Evolutionary conservation across 2,113 vertebrate species (phyloP).

Genomic region (Myiopsitta monachus): DNA sequence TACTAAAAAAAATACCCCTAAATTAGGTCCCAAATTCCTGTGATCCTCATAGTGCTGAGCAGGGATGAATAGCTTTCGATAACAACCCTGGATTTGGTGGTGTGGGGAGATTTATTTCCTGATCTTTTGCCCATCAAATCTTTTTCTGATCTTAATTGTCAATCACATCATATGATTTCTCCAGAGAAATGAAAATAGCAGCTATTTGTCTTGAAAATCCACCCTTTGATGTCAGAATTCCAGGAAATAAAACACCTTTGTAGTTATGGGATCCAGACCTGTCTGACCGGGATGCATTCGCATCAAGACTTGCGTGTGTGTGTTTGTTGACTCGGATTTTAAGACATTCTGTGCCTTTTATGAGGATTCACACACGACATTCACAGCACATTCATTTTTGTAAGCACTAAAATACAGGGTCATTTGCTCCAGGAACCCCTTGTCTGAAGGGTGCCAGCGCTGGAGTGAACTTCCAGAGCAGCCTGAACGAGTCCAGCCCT

Average conservation of each 20-base stretch:
- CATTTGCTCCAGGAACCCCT: neutral
- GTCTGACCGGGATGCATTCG: constrained; percentile 38
- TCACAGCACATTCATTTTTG: neutral
- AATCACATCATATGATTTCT: constrained; percentile 45
- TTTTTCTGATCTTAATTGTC: constrained; percentile 61
- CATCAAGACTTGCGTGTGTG: neutral
- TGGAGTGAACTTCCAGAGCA: neutral
- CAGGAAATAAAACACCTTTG: constrained; percentile 82
- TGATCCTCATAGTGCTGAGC: neutral
- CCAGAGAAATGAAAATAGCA: constrained; percentile 71
- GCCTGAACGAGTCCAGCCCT: neutral
- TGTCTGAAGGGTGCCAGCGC: neutral
- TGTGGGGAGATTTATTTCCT: constrained; percentile 60
- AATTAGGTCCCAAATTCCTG: constrained; percentile 60
- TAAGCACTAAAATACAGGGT: neutral
- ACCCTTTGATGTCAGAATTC: constrained; percentile 73
- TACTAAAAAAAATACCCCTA: constrained; percentile 17
- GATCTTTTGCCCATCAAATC: constrained; percentile 18
- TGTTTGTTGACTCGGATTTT: neutral
- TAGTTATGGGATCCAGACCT: constrained; percentile 71
- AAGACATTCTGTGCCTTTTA: neutral
- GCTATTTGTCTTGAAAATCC: constrained; percentile 66
- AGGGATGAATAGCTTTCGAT: constrained; percentile 33
- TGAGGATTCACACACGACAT: neutral
- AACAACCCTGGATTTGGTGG: constrained; percentile 16